phyloP scores from a whole-genome alignment of 2,888 invertebrate species.

The Pyrocoelia pectoralis region DNA sequence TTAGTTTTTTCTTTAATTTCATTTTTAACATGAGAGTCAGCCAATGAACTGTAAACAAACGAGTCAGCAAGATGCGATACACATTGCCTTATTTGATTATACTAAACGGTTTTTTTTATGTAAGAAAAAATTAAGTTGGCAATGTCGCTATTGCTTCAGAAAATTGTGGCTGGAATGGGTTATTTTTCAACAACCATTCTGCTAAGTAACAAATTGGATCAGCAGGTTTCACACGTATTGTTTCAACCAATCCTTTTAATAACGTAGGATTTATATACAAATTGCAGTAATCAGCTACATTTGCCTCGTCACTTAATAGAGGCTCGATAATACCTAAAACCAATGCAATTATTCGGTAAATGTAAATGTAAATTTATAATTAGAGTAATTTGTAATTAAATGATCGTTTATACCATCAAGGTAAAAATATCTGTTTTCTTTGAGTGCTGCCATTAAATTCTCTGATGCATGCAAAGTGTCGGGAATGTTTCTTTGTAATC shows the following conservation, averaged over 20 bases:
- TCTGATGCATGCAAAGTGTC: conserved; percentile 86
- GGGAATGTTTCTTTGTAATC: conserved; percentile 68
- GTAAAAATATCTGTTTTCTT: conserved; percentile 90
- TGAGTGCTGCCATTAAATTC: conserved; percentile 68
- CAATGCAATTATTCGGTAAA: too few relatives aligned
- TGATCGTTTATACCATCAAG: conserved; percentile 73
- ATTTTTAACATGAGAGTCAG: too few relatives aligned
- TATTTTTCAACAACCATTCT: conserved; percentile 76
- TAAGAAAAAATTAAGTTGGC: conserved; percentile 53
- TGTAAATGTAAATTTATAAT: too few relatives aligned
- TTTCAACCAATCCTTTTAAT: conserved; percentile 67
- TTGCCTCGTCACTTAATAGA: conserved; percentile 66
- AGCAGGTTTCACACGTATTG: conserved; percentile 74
- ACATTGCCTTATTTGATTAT: too few relatives aligned
- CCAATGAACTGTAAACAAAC: too few relatives aligned
- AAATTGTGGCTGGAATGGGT: conserved; percentile 74
- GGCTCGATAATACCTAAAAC: conserved; percentile 79
- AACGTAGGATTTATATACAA: conserved; percentile 72
- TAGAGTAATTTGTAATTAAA: background rate
- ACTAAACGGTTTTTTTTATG: too few relatives aligned
- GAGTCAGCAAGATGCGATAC: too few relatives aligned
- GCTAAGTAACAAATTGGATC: conserved; percentile 83
- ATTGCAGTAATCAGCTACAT: conserved; percentile 74
- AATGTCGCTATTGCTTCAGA: conserved; percentile 51
- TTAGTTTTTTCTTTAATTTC: too few relatives aligned